Evolutionary conservation across 2,888 invertebrate species (phyloP), one percentile per base, ranked within the genome.

Genomic region (Pollenia griseotomentosa): DNA sequence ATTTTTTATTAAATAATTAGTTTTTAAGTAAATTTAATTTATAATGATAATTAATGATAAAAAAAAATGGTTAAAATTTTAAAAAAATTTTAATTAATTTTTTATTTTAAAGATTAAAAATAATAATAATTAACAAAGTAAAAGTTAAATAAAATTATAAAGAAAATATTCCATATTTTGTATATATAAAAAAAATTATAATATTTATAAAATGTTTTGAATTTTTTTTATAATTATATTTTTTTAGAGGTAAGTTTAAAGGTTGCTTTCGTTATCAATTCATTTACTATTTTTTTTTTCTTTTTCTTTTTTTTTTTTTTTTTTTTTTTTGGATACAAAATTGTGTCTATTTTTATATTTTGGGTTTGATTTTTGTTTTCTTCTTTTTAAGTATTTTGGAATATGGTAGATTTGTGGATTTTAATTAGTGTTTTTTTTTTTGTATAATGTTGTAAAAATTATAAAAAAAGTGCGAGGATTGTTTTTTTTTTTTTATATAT

Each of bases 391-490:
- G 48, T 66, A 42, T 83, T 70, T 68, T 83, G 68, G 75, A 75
- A 82, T 74, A 68, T 82, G 48, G 59, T 74, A 44, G 33, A 33
- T 68, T 77, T 83, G 53, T 61, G 63, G 57, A 63, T n/a, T 10
- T 63, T 55, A 33, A 33, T 33, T 33, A 33, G 33, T 74, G 33
- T 19, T 19, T 68, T 73, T 66, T 10, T 83, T 53, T 53, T 78
- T 79, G 59, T 77, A 75, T 74, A 65, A 66, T 73, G 57, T 81
- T 74, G 74, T 81, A 80, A 82, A 82, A 74, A 71, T 10, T 63
- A 61, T 61, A 79, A 23, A 68, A 80, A 84, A 84, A 84, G 84
- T 84, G 84, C 84, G 84, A 84, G 84, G 84, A 80, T 84, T 74
- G 40, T 70, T 74, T 63, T 65, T 1, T 65, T 1, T 65, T 5